These are phyloP conservation scores for Lepus timidus DNA, from an alignment of 2,113 vertebrate species.

Conservation along the genomic window DNA sequence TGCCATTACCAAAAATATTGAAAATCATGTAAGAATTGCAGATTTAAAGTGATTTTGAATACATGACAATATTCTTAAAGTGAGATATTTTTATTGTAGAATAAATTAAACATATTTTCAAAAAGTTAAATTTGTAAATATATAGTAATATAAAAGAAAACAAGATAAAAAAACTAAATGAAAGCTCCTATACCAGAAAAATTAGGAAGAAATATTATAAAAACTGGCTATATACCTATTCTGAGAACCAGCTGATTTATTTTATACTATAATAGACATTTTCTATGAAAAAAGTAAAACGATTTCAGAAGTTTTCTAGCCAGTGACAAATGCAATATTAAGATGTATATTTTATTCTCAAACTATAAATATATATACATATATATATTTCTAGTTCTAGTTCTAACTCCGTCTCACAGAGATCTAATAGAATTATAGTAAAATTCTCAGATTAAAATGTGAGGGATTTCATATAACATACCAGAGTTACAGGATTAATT, in stretches of 20 bases:
- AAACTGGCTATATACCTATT: not conserved
- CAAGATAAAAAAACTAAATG: not conserved
- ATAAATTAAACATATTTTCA: slow-evolving; percentile 12
- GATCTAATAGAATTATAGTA: slow-evolving; percentile 56
- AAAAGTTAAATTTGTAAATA: not conserved
- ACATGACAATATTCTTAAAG: not conserved
- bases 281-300: slow-evolving; percentile 29
- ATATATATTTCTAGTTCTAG: not conserved
- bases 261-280: slow-evolving; percentile 11
- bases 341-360: slow-evolving; percentile 55
- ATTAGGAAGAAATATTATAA: not conserved
- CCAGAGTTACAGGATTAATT: slow-evolving; percentile 81
- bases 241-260: not conserved
- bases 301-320: slow-evolving; percentile 39
- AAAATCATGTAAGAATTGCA: not conserved
- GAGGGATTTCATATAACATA: slow-evolving; percentile 68
- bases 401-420: slow-evolving; percentile 61
- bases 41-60: not conserved
- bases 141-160: not conserved
- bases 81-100: not conserved
- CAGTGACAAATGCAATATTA: not conserved
- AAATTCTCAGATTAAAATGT: slow-evolving; percentile 70
- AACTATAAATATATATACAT: not conserved
- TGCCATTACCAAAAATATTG: not conserved
- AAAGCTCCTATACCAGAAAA: not conserved